Base-by-base conservation (phyloP, 2,113 vertebrate genomes). In the Ascaphus truei region DNA sequence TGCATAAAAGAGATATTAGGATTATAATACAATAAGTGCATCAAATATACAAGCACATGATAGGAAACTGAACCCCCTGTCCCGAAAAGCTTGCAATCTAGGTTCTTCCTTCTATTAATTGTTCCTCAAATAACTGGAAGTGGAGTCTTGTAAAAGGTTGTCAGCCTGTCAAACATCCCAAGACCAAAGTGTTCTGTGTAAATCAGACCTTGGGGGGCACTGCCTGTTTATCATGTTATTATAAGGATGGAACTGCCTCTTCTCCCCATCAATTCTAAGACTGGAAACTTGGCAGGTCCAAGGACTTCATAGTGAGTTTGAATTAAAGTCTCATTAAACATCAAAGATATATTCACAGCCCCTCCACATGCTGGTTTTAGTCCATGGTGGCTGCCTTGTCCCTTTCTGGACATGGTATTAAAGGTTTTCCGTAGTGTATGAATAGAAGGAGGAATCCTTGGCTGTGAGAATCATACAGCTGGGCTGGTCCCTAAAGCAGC, bases 281-380 rank as follows among this genome's bases (percentile, higher is more conserved):
- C 39, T 23, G 30, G 52, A 33, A 26, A 11, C 34, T 68, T 68
- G 65, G 65, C 65, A 58, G 23, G 52, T 33, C 52, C 39, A 11
- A 68, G 52, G 52, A 59, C 31, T 67, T 50, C 66, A 50, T 27
- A 18, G 55, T 5, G 55, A 50, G 66, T n/a, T 37, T 47, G 55
- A 68, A 68, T 68, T 59, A 68, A 58, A 68, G 13, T 57, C 65
- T 68, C 52, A 68, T 57, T 57, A 68, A 60, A 68, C 66, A 27
- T 59, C 66, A 68, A 59, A 68, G 66, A 34, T 58, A 13, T 20
- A 11, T 13, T 58, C 53, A 39, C 41, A 23, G 5, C 39, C 27
- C 25, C 7, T 47, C 43, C 43, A 27, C 66, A 59, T 43, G 55
- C 66, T 50, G 55, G 30, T 33, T 27, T 37, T 2, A 23, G 55